Conservation (phyloP, 2,113 vertebrate genomes). For the Lepisosteus oculatus region DNA sequence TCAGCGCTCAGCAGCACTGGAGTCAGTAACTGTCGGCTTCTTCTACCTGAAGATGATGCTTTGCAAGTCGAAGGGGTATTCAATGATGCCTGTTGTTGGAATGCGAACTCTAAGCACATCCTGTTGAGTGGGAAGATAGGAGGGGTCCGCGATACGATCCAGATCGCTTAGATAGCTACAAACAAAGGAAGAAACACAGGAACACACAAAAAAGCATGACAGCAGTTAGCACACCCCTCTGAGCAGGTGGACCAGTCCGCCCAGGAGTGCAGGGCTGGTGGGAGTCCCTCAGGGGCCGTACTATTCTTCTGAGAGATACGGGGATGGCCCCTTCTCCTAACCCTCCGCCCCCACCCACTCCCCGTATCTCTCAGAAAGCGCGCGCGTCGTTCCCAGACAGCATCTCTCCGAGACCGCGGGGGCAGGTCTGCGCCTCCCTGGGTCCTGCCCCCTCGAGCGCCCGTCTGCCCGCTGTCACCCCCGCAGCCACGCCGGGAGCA, state of each 20-base stretch:
- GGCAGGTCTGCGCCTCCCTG: no score
- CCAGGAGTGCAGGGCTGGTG: not conserved
- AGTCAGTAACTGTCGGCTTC: conserved; percentile 34
- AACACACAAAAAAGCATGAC: conserved; percentile 53
- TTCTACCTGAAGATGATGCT: conserved; percentile 98
- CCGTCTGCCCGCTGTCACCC: no score
- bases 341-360: conserved; percentile 9
- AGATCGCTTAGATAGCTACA: conserved; percentile 93
- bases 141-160: conserved; percentile 87
- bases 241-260: conserved; percentile 37
- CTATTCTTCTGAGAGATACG: not conserved
- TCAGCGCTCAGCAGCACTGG: not conserved
- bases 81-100: conserved; percentile 96
- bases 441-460: no score
- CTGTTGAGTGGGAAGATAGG: conserved; percentile 96
- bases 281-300: not conserved
- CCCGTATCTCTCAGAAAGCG: conserved; percentile 32
- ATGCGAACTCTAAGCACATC: conserved; percentile 95
- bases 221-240: conserved; percentile 40
- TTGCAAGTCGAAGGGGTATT: conserved; percentile 98
- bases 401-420: conserved; percentile 37
- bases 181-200: conserved; percentile 38
- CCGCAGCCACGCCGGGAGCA: no score
- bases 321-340: conserved; percentile 10
- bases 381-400: conserved; percentile 37